phyloP scores from a whole-genome alignment of 2,113 vertebrate genomes.

The Thunnus maccoyii region DNA sequence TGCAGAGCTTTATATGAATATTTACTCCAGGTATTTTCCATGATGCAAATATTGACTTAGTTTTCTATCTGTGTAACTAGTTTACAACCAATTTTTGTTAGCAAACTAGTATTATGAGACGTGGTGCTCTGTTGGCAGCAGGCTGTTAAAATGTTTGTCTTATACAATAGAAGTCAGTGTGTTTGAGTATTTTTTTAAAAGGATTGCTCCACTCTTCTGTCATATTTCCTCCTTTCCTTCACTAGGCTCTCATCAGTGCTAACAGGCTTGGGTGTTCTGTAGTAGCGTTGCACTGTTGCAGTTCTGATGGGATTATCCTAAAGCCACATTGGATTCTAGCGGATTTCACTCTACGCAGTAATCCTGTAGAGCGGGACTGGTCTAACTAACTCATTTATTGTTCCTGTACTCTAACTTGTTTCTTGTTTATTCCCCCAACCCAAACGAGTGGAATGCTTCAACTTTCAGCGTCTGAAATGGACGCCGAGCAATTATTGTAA shows the following conservation, averaged over 20 bases:
- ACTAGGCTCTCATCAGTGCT: constrained; percentile 91
- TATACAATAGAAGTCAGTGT: constrained; percentile 64
- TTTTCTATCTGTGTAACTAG: constrained; percentile 68
- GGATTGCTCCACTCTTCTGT: constrained; percentile 75
- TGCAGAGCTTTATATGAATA: constrained; percentile 82
- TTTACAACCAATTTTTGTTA: constrained; percentile 59
- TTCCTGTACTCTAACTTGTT: constrained; percentile 43
- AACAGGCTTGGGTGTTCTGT: constrained; percentile 89
- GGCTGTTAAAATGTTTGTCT: constrained; percentile 59
- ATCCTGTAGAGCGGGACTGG: constrained; percentile 76
- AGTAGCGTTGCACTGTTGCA: constrained; percentile 85
- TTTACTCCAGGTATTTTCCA: constrained; percentile 70
- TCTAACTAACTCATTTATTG: constrained; percentile 74
- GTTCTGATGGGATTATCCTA: constrained; percentile 90
- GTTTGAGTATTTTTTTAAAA: constrained; percentile 64
- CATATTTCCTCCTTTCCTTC: constrained; percentile 82
- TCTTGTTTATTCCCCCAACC: constrained; percentile 51
- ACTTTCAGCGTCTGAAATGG: constrained; percentile 53
- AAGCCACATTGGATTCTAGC: constrained; percentile 90
- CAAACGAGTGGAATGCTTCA: constrained; percentile 52
- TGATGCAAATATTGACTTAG: constrained; percentile 62
- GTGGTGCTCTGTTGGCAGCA: constrained; percentile 59
- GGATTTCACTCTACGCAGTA: constrained; percentile 87
- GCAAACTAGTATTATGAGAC: constrained; percentile 13
- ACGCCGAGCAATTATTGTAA: constrained; percentile 58